Evolutionary conservation across 2,797 vertebrate species (phyloP), one percentile per base, ranked within the genome.

Genomic region (Paedocypris micromegethes): DNA sequence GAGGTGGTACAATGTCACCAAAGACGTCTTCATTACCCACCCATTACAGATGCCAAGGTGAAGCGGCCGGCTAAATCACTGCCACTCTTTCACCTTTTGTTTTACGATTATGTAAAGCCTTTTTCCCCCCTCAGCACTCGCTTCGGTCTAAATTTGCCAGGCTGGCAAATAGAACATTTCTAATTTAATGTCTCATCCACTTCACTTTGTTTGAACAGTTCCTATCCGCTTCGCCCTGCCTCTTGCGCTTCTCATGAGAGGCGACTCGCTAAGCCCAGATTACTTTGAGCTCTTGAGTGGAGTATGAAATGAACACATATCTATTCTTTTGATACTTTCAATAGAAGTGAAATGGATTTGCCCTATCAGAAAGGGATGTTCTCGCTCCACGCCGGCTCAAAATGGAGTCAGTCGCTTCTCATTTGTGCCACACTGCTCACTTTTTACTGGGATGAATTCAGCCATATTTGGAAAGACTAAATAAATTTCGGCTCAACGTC

Each of bases 291-390:
- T 62, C 57, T 57, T 6, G 45, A 57, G 63, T 67, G 43, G 55
- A 63, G 54, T 66, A 66, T 44, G 45, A 71, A 70, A 74, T 77
- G 65, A 77, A 72, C 48, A 56, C 46, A 67, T 76, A 72, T 76
- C 57, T 69, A 64, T 69, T 59, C 72, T 65, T 74, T 72, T 75
- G 69, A 74, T 57, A 60, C 64, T 56, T 56, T 64, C 41, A 79
- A 75, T 64, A 58, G 56, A 60, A 54, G 39, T n/a, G 37, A 70
- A 60, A 70, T 60, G 59, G 64, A 68, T 67, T 70, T 66, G 48
- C 54, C 48, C 68, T 51, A 45, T 66, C 66, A 63, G 59, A 47
- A 67, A 67, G 37, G 59, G 58, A 68, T 53, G 60, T 49, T 58
- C 67, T 69, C 51, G 6, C 51, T 5, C 40, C 39, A 48, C 44